Evolutionary conservation across 1,140 invertebrate genomes (phyloP).

Genomic region (Procambarus virginalis): DNA sequence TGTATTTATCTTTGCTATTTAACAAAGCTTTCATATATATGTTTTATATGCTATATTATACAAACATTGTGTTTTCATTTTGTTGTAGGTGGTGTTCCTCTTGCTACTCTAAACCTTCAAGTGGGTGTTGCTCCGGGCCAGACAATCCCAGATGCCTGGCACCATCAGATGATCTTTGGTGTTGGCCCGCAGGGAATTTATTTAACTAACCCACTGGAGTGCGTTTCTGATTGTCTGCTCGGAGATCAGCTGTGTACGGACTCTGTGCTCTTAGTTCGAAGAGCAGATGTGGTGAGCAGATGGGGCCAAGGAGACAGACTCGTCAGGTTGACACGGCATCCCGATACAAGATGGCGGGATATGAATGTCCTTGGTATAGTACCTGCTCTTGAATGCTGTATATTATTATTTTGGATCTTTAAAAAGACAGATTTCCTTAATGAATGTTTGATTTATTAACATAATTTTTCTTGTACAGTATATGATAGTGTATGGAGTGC

Average conservation of each 20-base stretch:
- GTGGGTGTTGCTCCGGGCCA: constrained; percentile 77
- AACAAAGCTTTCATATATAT: no score
- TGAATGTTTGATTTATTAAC: no score
- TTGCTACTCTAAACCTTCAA: constrained; percentile 86
- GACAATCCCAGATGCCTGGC: constrained; percentile 86
- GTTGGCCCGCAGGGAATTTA: constrained; percentile 83
- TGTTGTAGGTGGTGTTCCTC: constrained; percentile 80
- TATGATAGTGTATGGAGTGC: no score
- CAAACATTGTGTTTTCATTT: neutral
- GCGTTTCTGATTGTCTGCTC: constrained; percentile 78
- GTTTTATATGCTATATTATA: no score
- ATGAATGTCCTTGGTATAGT: constrained; percentile 84
- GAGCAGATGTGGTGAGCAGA: constrained; percentile 81
- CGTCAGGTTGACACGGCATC: constrained; percentile 80
- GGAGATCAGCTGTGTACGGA: constrained; percentile 80
- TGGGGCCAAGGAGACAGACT: constrained; percentile 82
- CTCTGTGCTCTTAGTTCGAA: constrained; percentile 80
- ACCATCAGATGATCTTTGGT: constrained; percentile 90
- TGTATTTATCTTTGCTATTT: no score
- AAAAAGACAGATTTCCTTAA: no score
- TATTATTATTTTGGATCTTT: neutral
- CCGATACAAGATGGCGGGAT: constrained; percentile 81
- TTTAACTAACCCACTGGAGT: constrained; percentile 85
- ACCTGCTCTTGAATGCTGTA: neutral
- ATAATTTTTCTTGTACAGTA: no score